phyloP scores from a whole-genome alignment of 1,140 invertebrate genomes.

The Drosophila tani region DNA sequence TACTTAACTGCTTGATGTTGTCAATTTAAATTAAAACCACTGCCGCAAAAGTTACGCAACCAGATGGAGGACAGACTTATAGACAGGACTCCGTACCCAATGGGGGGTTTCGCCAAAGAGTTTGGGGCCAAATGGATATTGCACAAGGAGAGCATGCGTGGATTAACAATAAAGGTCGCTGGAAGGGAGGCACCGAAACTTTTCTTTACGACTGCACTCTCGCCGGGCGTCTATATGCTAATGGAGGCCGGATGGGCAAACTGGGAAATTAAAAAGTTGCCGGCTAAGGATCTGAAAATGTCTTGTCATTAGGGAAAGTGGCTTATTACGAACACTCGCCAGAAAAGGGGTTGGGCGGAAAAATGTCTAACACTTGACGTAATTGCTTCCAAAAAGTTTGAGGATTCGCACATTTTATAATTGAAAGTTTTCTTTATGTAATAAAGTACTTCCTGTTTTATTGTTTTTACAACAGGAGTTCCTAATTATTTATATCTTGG shows the following conservation, averaged over 20 bases:
- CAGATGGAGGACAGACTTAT: slow-evolving; percentile 52
- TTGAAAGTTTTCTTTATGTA: slow-evolving; percentile 32
- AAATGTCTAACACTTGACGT: slow-evolving; percentile 38
- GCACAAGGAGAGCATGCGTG: slow-evolving; percentile 64
- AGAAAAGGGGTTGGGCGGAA: slow-evolving; percentile 14
- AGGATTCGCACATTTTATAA: slow-evolving; percentile 19
- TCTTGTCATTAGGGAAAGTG: slow-evolving; percentile 57
- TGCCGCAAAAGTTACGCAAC: slow-evolving; percentile 75
- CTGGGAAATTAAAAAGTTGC: slow-evolving; percentile 75
- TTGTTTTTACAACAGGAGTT: background rate
- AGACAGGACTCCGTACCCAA: slow-evolving; percentile 28
- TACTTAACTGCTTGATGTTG: slow-evolving; percentile 83
- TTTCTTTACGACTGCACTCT: slow-evolving; percentile 71
- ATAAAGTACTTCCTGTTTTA: slow-evolving; percentile 16
- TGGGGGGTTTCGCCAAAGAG: slow-evolving; percentile 5
- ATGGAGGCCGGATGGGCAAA: slow-evolving; percentile 86
- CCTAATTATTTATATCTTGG: background rate
- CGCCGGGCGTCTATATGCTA: slow-evolving; percentile 44
- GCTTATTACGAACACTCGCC: slow-evolving; percentile 38
- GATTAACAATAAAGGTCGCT: slow-evolving; percentile 55
- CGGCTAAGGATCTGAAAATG: slow-evolving; percentile 52
- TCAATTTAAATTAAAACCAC: slow-evolving; percentile 82
- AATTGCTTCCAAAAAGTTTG: slow-evolving; percentile 48
- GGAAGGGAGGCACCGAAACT: slow-evolving; percentile 33
- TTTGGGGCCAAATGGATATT: slow-evolving; percentile 71